Conservation (phyloP, 92 coral and sea anemone genomes). For the Umimayanthus chanpuru region DNA sequence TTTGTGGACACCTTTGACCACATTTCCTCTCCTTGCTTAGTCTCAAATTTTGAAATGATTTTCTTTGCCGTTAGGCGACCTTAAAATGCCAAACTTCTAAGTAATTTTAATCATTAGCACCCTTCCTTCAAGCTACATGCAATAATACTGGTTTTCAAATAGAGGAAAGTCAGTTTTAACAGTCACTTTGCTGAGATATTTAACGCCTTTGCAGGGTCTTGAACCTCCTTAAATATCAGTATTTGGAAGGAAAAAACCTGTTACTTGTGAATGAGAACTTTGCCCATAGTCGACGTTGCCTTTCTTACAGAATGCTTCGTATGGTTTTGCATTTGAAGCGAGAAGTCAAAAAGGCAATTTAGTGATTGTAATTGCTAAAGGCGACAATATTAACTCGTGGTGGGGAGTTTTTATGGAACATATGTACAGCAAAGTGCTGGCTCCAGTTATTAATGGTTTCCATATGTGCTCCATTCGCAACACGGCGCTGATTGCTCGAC, state of each 20-base stretch:
- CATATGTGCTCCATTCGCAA: constrained; percentile 44
- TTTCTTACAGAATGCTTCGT: neutral
- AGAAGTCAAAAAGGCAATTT: constrained; percentile 18
- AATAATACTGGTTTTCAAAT: neutral
- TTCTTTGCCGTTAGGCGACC: neutral
- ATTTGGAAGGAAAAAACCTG: neutral
- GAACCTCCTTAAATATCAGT: neutral
- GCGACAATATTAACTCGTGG: constrained; percentile 55
- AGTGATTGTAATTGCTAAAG: constrained; percentile 25
- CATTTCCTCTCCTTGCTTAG: neutral
- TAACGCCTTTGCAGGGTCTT: neutral
- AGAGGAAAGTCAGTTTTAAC: neutral
- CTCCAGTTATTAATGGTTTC: constrained; percentile 51
- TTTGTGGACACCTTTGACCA: constrained; percentile 34
- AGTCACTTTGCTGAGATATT: neutral
- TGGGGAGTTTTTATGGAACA: constrained; percentile 65
- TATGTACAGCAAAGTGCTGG: constrained; percentile 59
- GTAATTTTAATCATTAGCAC: neutral
- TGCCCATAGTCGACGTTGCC: neutral
- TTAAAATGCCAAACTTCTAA: neutral
- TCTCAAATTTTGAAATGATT: neutral
- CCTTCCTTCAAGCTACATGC: neutral
- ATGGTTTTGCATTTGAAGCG: neutral
- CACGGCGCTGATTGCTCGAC: constrained; percentile 1
- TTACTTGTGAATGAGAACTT: neutral